Base-by-base conservation (phyloP, 2,113 vertebrate genomes). In the Phasianus colchicus region DNA sequence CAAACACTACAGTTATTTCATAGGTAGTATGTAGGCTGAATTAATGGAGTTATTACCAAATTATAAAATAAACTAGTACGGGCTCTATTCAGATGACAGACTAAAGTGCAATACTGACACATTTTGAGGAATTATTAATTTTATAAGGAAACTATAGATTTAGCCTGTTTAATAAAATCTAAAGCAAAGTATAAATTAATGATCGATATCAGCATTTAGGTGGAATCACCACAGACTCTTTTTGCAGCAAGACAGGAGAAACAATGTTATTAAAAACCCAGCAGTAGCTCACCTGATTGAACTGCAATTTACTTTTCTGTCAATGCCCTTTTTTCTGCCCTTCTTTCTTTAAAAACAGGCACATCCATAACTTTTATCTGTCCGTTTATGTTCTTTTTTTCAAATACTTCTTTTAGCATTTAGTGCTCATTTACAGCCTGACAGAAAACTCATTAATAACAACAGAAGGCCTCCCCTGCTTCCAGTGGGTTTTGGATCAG, bases 401-500 rank as follows among this genome's bases (percentile, higher is more conserved):
- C 73, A 72, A 67, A 83, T 43, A 47, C 45, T 63, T 79, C 12
- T 81, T 83, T 83, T 66, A 82, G 52, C 50, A 55, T 58, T 76
- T 38, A 50, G 14, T 54, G 36, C 14, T 79, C 67, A 83, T 83
- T 93, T 89, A 69, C 32, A 58, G 63, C 20, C 66, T 38, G 54
- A 63, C 48, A 63, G 54, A 87, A 89, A 90, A 69, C 18, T 83
- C 65, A 24, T 65, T 89, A 92, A 67, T 60, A 88, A 82, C 25
- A 90, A 83, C 70, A 72, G 89, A 84, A 93, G 36, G 70, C 30
- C 16, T 83, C 65, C 16, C 25, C 18, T 73, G 65, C 48, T 79
- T 90, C 79, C 63, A 83, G 67, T 27, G 32, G 27, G 55, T 54
- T 93, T 94, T 95, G 81, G 78, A 90, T 79, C 34, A 60, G 36